A percentile compares a stretch with the other conserved stretches of the same genome.
These are phyloP conservation scores for Acanthochromis polyacanthus DNA, from an alignment of 2,113 vertebrate species.

Conservation along the genomic window DNA sequence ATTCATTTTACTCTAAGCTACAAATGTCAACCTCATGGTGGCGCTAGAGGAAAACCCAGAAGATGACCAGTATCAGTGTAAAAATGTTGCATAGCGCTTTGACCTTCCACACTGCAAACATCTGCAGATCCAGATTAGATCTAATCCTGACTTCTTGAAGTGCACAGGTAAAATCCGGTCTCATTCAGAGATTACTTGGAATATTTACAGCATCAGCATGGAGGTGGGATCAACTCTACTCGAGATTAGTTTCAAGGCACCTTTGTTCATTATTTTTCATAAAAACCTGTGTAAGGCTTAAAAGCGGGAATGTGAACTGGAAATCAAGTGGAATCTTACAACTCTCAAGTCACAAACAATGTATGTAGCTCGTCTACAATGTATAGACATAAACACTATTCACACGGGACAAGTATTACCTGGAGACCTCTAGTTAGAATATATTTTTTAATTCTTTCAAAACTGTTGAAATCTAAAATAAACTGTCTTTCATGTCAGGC, in stretches of 20 bases:
- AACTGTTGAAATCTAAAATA: too few relatives aligned
- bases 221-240: background rate
- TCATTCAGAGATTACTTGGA: background rate
- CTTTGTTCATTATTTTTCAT: too few relatives aligned
- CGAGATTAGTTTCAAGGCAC: too few relatives aligned
- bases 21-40: background rate
- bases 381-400: too few relatives aligned
- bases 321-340: background rate
- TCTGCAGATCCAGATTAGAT: background rate
- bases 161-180: background rate
- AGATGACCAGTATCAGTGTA: background rate
- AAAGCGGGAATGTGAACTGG: background rate
- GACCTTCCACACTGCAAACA: too few relatives aligned
- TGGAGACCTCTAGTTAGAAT: too few relatives aligned
- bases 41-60: background rate
- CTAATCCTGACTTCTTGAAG: background rate
- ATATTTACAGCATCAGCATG: background rate
- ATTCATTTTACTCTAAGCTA: background rate
- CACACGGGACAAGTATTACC: too few relatives aligned
- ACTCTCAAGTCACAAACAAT: background rate
- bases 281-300: background rate
- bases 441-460: too few relatives aligned
- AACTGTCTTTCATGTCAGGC: too few relatives aligned
- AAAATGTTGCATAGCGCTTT: too few relatives aligned
- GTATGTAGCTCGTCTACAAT: too few relatives aligned